phyloP scores from a whole-genome alignment of 30 jellyfish, hydroid and myxozoan species.

The Aurelia coerulea region DNA sequence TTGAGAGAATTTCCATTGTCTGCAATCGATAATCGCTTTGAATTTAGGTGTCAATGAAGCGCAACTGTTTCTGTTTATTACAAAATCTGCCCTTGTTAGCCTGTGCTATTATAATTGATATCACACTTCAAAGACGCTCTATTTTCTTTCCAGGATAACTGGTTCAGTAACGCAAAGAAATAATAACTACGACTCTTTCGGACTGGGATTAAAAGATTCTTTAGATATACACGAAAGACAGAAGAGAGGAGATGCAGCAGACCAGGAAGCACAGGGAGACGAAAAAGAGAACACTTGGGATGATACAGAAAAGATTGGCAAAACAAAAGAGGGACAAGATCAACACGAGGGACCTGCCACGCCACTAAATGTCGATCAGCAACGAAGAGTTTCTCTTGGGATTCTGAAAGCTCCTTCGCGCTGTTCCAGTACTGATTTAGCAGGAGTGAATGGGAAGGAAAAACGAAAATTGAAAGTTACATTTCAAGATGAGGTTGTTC shows the following conservation, averaged over 20 bases:
- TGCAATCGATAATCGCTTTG: no score
- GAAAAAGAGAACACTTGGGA: not conserved
- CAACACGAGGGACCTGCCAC: not conserved
- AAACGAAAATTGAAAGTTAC: constrained; percentile 36
- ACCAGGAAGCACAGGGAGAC: not conserved
- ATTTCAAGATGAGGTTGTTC: constrained; percentile 43
- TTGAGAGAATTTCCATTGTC: no score
- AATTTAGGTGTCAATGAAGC: no score
- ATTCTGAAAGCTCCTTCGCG: constrained; percentile 54
- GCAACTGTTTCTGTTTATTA: no score
- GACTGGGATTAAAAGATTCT: not conserved
- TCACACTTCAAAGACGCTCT: no score
- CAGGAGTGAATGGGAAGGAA: constrained; percentile 10
- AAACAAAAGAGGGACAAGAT: not conserved
- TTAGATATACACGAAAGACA: not conserved
- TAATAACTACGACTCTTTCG: not conserved
- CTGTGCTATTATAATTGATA: no score
- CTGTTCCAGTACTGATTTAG: constrained; percentile 39
- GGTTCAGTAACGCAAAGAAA: no score
- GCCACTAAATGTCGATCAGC: not conserved
- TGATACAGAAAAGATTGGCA: not conserved
- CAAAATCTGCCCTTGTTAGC: no score
- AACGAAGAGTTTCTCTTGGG: constrained; percentile 35
- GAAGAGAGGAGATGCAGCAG: not conserved
- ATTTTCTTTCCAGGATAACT: no score